Evolutionary conservation across 2,888 invertebrate species (phyloP).

Genomic region (Drosophila mimica): DNA sequence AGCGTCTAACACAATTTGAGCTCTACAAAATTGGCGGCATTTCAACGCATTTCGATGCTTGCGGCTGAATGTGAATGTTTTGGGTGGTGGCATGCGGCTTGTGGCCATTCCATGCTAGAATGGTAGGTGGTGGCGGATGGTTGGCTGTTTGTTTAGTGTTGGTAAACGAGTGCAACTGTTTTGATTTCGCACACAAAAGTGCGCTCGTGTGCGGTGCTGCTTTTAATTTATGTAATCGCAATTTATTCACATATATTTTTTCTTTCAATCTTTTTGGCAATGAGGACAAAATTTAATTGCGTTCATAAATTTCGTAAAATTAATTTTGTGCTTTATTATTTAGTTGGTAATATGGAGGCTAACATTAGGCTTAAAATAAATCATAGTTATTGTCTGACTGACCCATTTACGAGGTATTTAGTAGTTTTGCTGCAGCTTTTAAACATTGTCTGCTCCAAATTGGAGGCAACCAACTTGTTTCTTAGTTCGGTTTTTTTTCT

Average conservation of each 20-base stretch:
- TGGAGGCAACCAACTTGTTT: slow-evolving; percentile 38
- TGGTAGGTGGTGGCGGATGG: slow-evolving; percentile 1
- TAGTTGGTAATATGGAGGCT: slow-evolving; percentile 3
- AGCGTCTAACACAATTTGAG: slow-evolving; percentile 72
- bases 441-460: slow-evolving; percentile 23
- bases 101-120: neutral
- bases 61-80: slow-evolving; percentile 38
- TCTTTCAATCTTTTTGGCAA: slow-evolving; percentile 7
- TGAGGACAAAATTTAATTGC: slow-evolving; percentile 57
- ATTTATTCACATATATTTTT: slow-evolving; percentile 2
- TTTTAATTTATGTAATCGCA: slow-evolving; percentile 18
- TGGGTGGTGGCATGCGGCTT: slow-evolving; percentile 55
- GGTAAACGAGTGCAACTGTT: slow-evolving; percentile 47
- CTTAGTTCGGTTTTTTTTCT: neutral
- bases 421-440: neutral
- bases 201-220: slow-evolving; percentile 28
- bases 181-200: slow-evolving; percentile 51
- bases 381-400: slow-evolving; percentile 51
- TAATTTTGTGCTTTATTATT: slow-evolving; percentile 27
- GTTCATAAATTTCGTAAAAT: slow-evolving; percentile 54
- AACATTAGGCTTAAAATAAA: slow-evolving; percentile 30
- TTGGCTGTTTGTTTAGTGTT: slow-evolving; percentile 45
- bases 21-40: slow-evolving; percentile 69
- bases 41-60: slow-evolving; percentile 69
- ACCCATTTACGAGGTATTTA: slow-evolving; percentile 48